Percentiles rank a stretch among this genome's conserved stretches.
Evolutionary conservation across 1,140 invertebrate genomes (phyloP).

Genomic region (Trichogramma pretiosum): DNA sequence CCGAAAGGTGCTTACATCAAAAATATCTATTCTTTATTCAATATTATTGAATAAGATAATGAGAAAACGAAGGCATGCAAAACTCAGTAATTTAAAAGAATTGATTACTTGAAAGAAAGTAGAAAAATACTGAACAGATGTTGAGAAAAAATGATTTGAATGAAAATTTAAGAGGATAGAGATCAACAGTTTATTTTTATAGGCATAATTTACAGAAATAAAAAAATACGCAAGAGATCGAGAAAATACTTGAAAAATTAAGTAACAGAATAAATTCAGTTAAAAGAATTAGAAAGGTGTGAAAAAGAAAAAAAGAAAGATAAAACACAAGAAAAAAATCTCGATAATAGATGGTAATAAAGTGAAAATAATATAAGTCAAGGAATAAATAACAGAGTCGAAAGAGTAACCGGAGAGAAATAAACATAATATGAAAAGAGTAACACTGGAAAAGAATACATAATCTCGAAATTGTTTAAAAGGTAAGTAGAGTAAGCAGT

Average conservation of each 20-base stretch:
- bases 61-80: no score
- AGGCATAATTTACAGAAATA: neutral
- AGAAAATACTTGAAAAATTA: neutral
- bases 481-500: conserved; percentile 20
- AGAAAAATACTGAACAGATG: conserved; percentile 3
- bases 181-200: neutral
- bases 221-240: neutral
- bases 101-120: conserved; percentile 3
- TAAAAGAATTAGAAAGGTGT: conserved; percentile 5
- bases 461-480: no score
- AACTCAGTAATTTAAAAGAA: no score
- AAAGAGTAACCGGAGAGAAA: conserved; percentile 1
- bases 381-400: neutral
- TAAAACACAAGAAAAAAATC: neutral
- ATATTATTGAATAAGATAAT: no score
- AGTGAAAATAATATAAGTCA: neutral
- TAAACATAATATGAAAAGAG: conserved; percentile 16
- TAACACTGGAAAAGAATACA: no score
- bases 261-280: conserved; percentile 5
- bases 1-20: no score
- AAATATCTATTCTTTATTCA: no score
- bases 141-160: neutral
- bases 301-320: conserved; percentile 2
- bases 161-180: neutral
- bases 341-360: neutral